phyloP scores from a whole-genome alignment of 2,797 vertebrate genomes.

The Gadopsis marmoratus region DNA sequence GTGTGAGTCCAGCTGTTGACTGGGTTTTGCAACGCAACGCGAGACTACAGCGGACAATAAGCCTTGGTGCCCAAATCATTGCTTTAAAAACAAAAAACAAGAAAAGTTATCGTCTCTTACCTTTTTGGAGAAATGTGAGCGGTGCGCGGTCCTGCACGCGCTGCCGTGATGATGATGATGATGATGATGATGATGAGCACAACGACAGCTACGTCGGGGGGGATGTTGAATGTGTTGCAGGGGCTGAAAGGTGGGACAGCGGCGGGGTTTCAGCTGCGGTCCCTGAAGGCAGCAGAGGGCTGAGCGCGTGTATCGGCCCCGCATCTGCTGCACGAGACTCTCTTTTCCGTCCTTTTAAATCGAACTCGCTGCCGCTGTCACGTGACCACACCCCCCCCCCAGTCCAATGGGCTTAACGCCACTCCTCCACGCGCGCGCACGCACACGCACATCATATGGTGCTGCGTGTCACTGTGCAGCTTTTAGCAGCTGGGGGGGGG shows the following conservation, averaged over 20 bases:
- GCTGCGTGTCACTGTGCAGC: constrained; percentile 44
- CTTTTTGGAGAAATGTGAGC: constrained; percentile 18
- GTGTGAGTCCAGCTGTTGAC: neutral
- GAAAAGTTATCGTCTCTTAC: constrained; percentile 64
- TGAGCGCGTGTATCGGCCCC: neutral
- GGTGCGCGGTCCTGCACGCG: neutral
- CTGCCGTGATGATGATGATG: no score
- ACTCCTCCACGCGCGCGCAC: constrained; percentile 39
- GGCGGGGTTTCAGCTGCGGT: neutral
- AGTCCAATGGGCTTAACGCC: constrained; percentile 64
- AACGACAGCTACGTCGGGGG: constrained; percentile 5
- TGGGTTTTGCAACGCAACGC: constrained; percentile 6
- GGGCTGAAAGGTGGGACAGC: no score
- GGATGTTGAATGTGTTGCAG: no score
- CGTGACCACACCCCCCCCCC: constrained; percentile 57
- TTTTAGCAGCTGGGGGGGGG: constrained; percentile 1
- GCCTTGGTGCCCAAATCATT: neutral
- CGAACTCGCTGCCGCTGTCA: constrained; percentile 70
- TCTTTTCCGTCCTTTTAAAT: constrained; percentile 64
- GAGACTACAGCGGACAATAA: neutral
- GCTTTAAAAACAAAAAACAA: neutral
- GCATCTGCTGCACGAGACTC: constrained; percentile 55
- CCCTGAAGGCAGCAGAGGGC: neutral
- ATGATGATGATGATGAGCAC: neutral
- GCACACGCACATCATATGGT: constrained; percentile 1